Percentiles rank a stretch among this genome's conserved stretches.
These are phyloP conservation scores for Drosophila tsacasi DNA, from an alignment of 1,140 invertebrate genomes.

Conservation along the genomic window DNA sequence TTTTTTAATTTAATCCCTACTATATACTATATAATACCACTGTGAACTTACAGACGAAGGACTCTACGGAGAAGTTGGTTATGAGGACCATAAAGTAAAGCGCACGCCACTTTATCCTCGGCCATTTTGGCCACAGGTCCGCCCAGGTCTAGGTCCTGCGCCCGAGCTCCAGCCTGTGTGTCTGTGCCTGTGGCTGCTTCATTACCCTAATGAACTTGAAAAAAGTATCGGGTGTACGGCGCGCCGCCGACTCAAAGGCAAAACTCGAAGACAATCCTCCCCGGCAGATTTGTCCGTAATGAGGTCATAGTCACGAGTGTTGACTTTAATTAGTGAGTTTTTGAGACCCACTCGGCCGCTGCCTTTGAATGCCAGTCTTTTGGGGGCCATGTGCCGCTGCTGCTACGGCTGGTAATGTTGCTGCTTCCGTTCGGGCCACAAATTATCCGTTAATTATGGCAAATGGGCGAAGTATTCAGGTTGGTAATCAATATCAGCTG, in stretches of 20 bases:
- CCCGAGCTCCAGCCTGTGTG: conserved; percentile 6
- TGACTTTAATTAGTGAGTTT: conserved; percentile 79
- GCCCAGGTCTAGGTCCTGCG: conserved; percentile 21
- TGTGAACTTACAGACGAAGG: conserved; percentile 2
- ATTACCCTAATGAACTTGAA: conserved; percentile 84
- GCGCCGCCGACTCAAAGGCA: conserved; percentile 56
- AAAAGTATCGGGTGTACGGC: conserved; percentile 78
- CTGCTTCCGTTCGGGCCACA: conserved; percentile 27
- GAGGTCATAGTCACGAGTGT: conserved; percentile 82
- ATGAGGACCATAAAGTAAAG: conserved; percentile 70
- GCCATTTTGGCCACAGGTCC: conserved; percentile 29
- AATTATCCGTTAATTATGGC: conserved; percentile 69
- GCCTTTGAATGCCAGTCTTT: conserved; percentile 36
- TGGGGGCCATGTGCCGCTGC: conserved; percentile 45
- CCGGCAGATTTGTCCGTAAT: conserved; percentile 73
- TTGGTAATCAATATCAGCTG: conserved; percentile 34
- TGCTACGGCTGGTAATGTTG: neutral
- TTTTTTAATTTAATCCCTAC: neutral
- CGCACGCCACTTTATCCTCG: conserved; percentile 58
- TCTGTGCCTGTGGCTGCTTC: conserved; percentile 71
- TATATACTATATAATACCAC: neutral
- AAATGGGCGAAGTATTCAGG: conserved; percentile 11
- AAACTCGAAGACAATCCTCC: conserved; percentile 61
- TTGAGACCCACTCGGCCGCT: conserved; percentile 11
- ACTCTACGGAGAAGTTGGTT: conserved; percentile 41